Conservation (phyloP, 2,888 invertebrate species). For the Escarpia spicata region DNA sequence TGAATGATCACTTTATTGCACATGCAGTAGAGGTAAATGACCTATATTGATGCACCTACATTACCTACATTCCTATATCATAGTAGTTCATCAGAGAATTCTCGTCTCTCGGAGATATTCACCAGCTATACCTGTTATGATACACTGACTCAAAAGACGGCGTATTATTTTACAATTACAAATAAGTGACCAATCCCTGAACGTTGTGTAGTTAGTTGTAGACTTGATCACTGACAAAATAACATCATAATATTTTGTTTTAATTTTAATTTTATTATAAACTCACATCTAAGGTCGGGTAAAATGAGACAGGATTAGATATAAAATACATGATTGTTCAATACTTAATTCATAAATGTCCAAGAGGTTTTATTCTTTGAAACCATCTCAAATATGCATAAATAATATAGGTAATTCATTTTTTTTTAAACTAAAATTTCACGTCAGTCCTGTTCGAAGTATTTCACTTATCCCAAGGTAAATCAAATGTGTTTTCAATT, state of each 20-base stretch:
- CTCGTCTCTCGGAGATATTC: background rate
- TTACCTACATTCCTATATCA: background rate
- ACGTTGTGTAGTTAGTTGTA: background rate
- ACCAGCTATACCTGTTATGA: background rate
- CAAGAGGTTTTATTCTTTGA: background rate
- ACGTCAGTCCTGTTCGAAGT: too few species aligned
- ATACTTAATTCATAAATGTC: background rate
- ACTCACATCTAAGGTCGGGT: background rate
- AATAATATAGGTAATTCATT: background rate
- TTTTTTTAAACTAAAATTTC: too few species aligned
- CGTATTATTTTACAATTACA: background rate
- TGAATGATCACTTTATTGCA: background rate
- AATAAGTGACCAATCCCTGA: background rate
- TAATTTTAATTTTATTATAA: background rate
- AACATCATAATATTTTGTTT: background rate
- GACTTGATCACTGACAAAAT: background rate
- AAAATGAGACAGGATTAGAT: background rate
- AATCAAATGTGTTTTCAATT: too few species aligned
- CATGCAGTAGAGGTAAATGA: background rate
- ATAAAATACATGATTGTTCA: background rate
- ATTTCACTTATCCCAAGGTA: too few species aligned
- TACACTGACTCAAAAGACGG: background rate
- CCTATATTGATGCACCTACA: background rate
- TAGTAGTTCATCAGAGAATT: background rate
- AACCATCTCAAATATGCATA: background rate